These are phyloP conservation scores for Austrolebias charrua DNA, from an alignment of 2,797 vertebrate genomes.

Conservation along the genomic window DNA sequence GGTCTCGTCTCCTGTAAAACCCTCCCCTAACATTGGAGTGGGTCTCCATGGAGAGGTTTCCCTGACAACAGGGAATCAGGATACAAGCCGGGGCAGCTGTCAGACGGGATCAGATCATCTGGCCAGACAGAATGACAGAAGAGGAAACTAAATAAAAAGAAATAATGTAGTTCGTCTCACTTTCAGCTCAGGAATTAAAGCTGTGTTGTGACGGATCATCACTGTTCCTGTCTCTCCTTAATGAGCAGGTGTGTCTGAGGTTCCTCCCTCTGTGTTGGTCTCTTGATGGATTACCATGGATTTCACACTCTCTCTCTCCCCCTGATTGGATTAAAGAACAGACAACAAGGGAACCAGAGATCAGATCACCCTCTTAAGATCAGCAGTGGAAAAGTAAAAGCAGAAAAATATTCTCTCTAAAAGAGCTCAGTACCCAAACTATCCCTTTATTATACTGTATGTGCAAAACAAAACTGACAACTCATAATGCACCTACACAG, in stretches of 20 bases:
- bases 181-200: constrained; percentile 34
- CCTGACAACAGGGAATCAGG: constrained; percentile 73
- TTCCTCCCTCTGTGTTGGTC: constrained; percentile 48
- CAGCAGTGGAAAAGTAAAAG: neutral
- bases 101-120: constrained; percentile 67
- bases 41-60: constrained; percentile 68
- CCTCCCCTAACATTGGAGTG: constrained; percentile 56
- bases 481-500: too few species aligned
- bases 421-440: neutral
- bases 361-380: constrained; percentile 48
- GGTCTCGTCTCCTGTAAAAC: constrained; percentile 53
- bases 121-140: constrained; percentile 59
- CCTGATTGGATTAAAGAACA: constrained; percentile 79
- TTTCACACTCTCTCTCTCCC: constrained; percentile 71
- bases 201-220: constrained; percentile 41
- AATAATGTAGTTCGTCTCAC: constrained; percentile 4
- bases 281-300: constrained; percentile 77
- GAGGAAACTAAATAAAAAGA: constrained; percentile 11
- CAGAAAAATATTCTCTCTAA: neutral
- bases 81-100: constrained; percentile 71
- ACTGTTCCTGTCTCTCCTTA: constrained; percentile 43
- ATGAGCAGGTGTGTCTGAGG: constrained; percentile 40
- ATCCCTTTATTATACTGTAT: too few species aligned
- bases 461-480: too few species aligned
- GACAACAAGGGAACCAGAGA: constrained; percentile 70